A percentile compares a stretch with the other conserved stretches of the same genome.
Evolutionary conservation across 1,140 invertebrate genomes (phyloP).

Genomic region (Sycophaga agraensis): DNA sequence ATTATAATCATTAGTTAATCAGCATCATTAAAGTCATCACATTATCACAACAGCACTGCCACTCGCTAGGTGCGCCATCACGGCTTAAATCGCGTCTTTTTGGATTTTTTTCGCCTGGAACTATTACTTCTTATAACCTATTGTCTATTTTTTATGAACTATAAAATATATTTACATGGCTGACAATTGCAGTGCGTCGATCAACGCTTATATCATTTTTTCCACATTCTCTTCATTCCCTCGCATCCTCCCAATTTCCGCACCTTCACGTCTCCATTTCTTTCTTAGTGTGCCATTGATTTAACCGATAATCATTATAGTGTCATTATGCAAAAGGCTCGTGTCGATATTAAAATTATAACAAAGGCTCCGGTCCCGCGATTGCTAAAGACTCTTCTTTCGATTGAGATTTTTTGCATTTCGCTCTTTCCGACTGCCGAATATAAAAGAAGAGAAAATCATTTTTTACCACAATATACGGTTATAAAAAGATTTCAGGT

Average conservation of each 20-base stretch:
- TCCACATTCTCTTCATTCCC: neutral
- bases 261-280: neutral
- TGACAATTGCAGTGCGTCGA: conserved; percentile 26
- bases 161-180: conserved; percentile 35
- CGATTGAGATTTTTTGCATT: neutral
- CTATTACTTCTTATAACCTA: conserved; percentile 26
- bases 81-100: conserved; percentile 31
- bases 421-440: neutral
- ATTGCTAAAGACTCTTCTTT: conserved; percentile 11
- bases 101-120: conserved; percentile 28
- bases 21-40: conserved; percentile 30
- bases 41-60: conserved; percentile 39
- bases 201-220: conserved; percentile 9
- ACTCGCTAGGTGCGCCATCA: conserved; percentile 38
- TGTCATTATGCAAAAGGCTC: conserved; percentile 3
- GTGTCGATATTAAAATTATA: conserved; percentile 7
- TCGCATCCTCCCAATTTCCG: neutral
- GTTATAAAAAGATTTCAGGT: conserved; percentile 26
- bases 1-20: conserved; percentile 27
- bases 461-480: conserved; percentile 2
- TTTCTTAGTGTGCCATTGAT: neutral
- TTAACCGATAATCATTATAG: conserved; percentile 3
- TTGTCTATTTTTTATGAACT: conserved; percentile 27
- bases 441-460: conserved; percentile 3
- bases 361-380: conserved; percentile 17